Evolutionary conservation across 2,797 vertebrate species (phyloP), one percentile per base, ranked within the genome.

Genomic region (Cryptoprocta ferox): DNA sequence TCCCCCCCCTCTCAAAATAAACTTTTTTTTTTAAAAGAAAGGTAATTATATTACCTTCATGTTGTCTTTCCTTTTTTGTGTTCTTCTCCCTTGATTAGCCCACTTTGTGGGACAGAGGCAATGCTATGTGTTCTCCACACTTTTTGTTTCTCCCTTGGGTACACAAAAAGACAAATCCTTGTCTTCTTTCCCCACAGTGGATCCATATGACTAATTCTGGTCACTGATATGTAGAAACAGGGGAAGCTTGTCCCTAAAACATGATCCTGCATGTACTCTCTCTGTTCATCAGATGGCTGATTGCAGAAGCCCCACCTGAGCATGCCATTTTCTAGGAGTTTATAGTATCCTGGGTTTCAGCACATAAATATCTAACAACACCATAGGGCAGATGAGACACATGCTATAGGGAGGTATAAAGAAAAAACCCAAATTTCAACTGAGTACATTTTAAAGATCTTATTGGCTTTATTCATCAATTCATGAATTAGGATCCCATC

Each of bases 21-120:
- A 59, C 24, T 53, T 8, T 76, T 45, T 45, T n/a, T 45, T 45
- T 45, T 45, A 45, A 59, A 89, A 92, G 93, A 83, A 89, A 63
- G 7, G 24, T 59, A 71, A 45, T 26, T 66, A 42, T 11, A 9
- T 56, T 56, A 21, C 73, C 59, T 96, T 42, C 59, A 80, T 78
- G 88, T 63, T 30, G 5, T 93, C 81, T 87, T 93, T 85, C 15
- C 19, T 78, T 61, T 56, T 63, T n/a, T 37, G 5, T 65, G 11
- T 35, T 30, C 19, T 9, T 56, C 16, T 0, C 24, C 2, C 9
- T 0, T 7, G 13, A 13, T 63, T 68, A 24, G 30, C 24, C 2
- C 2, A 15, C 19, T 56, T 30, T 21, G 15, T 18, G 39, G 45
- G 30, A 16, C 75, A 82, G 48, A 59, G 39, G 28, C 12, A 59